Evolutionary conservation across 2,888 invertebrate genomes (phyloP).

Genomic region (Uropetala carovei): DNA sequence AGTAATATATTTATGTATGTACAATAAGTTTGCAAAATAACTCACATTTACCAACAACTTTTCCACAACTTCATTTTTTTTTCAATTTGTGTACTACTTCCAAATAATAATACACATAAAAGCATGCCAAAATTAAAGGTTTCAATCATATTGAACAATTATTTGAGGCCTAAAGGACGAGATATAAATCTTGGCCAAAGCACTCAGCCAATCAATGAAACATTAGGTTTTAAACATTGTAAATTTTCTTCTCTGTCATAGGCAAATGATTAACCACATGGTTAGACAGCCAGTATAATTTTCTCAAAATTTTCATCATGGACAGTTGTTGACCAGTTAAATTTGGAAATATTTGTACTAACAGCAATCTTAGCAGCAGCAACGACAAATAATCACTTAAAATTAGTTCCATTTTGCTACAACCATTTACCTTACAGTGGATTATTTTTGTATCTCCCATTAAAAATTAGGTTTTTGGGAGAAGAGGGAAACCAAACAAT

Average conservation of each 20-base stretch:
- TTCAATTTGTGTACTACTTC: not conserved
- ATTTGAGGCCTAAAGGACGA: not conserved
- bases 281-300: not conserved
- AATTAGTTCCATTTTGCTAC: too few relatives aligned
- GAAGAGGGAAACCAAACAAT: not conserved
- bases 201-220: not conserved
- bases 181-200: not conserved
- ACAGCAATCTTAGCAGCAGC: not conserved
- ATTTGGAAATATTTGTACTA: slow-evolving; percentile 11
- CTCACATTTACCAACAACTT: slow-evolving; percentile 35
- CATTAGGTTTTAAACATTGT: not conserved
- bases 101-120: slow-evolving; percentile 40
- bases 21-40: slow-evolving; percentile 45
- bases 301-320: not conserved
- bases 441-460: too few relatives aligned
- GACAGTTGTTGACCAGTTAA: not conserved
- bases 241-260: not conserved
- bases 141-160: not conserved
- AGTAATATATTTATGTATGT: slow-evolving; percentile 45
- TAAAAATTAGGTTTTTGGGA: not conserved
- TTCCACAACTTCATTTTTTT: slow-evolving; percentile 7
- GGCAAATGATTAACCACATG: not conserved
- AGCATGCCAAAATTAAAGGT: slow-evolving; percentile 39
- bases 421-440: too few relatives aligned
- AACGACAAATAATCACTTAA: not conserved